These are phyloP conservation scores for Chloropsis hardwickii DNA, from an alignment of 2,113 vertebrate genomes.

Conservation along the genomic window DNA sequence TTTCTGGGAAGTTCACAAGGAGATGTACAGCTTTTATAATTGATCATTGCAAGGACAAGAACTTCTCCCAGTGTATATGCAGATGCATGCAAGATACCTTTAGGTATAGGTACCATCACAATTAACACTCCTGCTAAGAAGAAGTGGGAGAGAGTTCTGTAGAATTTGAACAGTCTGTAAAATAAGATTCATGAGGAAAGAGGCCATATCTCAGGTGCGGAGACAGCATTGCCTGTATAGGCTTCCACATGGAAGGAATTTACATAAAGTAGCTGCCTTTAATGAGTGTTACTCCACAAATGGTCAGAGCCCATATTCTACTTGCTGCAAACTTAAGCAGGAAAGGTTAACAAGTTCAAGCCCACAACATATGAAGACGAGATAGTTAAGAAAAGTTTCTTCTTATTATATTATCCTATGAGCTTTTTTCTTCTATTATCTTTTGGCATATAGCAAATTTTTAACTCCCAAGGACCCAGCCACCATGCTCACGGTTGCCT, in stretches of 20 bases:
- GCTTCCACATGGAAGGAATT: not conserved
- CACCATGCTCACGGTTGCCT: not conserved
- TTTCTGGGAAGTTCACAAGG: not conserved
- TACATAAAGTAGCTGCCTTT: not conserved
- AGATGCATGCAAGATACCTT: not conserved
- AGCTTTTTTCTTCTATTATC: not conserved
- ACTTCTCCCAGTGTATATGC: not conserved
- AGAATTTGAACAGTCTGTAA: not conserved
- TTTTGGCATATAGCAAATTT: not conserved
- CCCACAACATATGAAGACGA: not conserved
- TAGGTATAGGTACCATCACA: not conserved
- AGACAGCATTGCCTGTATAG: not conserved
- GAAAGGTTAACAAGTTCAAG: not conserved
- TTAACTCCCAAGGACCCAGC: not conserved
- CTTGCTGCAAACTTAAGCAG: not conserved
- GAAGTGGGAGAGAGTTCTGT: not conserved
- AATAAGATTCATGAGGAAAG: not conserved
- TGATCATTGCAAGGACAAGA: not conserved
- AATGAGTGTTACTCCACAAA: not conserved
- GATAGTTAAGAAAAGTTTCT: not conserved
- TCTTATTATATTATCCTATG: not conserved
- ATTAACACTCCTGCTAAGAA: not conserved
- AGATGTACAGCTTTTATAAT: not conserved
- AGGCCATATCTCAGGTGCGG: not conserved
- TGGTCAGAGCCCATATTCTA: not conserved